Evolutionary conservation across 2,797 vertebrate genomes (phyloP).

Genomic region (Pelodytes ibericus): DNA sequence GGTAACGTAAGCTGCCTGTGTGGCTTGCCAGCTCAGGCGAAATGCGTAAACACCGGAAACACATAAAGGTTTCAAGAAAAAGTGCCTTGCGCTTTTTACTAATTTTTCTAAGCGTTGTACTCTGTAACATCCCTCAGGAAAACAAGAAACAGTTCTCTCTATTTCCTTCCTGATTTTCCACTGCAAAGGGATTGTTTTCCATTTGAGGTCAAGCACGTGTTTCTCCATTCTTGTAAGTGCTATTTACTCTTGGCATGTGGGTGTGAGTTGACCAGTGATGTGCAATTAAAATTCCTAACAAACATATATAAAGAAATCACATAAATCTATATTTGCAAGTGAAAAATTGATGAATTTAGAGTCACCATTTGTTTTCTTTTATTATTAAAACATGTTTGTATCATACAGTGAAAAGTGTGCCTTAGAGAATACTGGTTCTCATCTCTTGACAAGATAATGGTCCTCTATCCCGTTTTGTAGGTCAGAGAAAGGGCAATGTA

Average conservation of each 20-base stretch:
- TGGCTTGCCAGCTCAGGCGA: constrained; percentile 75
- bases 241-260: constrained; percentile 31
- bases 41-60: constrained; percentile 74
- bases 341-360: constrained; percentile 18
- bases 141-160: constrained; percentile 28
- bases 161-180: constrained; percentile 10
- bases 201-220: constrained; percentile 42
- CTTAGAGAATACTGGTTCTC: constrained; percentile 25
- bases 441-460: constrained; percentile 25
- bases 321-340: neutral
- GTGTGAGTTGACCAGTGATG: constrained; percentile 19
- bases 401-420: constrained; percentile 44
- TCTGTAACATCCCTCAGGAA: constrained; percentile 15
- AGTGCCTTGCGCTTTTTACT: constrained; percentile 50
- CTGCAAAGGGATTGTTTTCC: constrained; percentile 21
- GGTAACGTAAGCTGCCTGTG: constrained; percentile 70
- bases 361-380: constrained; percentile 23
- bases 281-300: neutral
- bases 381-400: constrained; percentile 48
- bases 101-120: constrained; percentile 20
- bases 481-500: constrained; percentile 33
- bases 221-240: constrained; percentile 39
- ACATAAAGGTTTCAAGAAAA: constrained; percentile 55
- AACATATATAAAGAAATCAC: neutral
- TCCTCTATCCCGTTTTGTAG: constrained; percentile 24